These are phyloP conservation scores for Mycteria americana DNA, from an alignment of 2,797 vertebrate species.

Conservation along the genomic window DNA sequence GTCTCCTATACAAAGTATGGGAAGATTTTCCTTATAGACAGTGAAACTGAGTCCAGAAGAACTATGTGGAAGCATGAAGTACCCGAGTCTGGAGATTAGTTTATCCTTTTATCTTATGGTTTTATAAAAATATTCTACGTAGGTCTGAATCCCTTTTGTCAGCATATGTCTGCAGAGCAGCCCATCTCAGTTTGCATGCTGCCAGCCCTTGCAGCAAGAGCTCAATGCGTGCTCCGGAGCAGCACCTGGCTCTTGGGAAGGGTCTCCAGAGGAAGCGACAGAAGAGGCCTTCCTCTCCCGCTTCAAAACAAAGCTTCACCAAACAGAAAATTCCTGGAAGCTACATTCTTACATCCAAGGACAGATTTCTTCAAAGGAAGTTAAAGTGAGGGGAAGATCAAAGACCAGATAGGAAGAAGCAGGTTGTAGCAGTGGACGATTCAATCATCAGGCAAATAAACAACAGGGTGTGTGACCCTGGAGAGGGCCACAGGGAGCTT, in stretches of 20 bases:
- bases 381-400: slow-evolving; percentile 21
- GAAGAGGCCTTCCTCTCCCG: background rate
- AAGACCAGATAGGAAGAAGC: slow-evolving; percentile 46
- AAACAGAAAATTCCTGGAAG: slow-evolving; percentile 60
- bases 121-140: background rate
- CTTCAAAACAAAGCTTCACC: slow-evolving; percentile 32
- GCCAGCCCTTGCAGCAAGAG: background rate
- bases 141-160: background rate
- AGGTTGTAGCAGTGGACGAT: slow-evolving; percentile 35
- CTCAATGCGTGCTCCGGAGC: background rate
- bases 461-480: background rate
- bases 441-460: slow-evolving; percentile 50
- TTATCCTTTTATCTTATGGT: background rate
- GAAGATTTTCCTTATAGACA: background rate
- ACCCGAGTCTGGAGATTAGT: background rate
- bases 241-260: slow-evolving; percentile 11
- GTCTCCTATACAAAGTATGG: background rate
- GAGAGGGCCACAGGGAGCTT: background rate
- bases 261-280: slow-evolving; percentile 17
- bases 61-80: background rate
- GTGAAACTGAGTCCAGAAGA: background rate
- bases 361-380: slow-evolving; percentile 47
- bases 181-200: accelerated
- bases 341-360: slow-evolving; percentile 26
- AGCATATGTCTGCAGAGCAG: background rate